phyloP scores from a whole-genome alignment of 1,140 invertebrate species.

The Habropoda laboriosa region DNA sequence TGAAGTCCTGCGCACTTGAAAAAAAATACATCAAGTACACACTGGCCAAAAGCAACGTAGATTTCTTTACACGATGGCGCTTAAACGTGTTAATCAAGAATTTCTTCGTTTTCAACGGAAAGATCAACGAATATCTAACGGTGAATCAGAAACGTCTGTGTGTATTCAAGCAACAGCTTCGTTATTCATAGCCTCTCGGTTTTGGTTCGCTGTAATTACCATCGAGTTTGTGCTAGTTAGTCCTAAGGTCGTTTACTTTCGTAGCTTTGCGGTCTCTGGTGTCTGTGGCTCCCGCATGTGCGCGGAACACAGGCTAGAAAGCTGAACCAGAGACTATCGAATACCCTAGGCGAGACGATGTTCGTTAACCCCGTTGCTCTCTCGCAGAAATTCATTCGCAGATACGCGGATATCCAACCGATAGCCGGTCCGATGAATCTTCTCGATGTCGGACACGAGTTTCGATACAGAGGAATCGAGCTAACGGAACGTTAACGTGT shows the following conservation, averaged over 20 bases:
- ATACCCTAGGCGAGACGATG: conserved; percentile 27
- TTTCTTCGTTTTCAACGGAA: background rate
- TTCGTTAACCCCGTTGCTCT: conserved; percentile 42
- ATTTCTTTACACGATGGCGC: no score
- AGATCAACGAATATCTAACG: background rate
- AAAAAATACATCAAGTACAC: no score
- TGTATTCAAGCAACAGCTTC: background rate
- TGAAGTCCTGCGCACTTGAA: no score
- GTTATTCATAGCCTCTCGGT: conserved; percentile 7
- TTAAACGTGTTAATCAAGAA: no score
- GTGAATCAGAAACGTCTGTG: background rate
- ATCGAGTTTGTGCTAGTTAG: background rate
- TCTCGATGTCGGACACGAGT: background rate
- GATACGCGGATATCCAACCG: background rate
- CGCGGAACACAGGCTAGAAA: background rate
- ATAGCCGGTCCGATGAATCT: background rate
- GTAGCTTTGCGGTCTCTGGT: background rate
- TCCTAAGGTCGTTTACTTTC: conserved; percentile 45
- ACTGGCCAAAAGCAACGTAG: no score
- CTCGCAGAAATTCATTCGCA: background rate
- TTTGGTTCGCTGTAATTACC: background rate
- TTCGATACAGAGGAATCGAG: background rate
- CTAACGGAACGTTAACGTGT: background rate
- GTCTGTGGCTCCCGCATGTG: background rate
- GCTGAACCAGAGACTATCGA: background rate